Evolutionary conservation across 2,888 invertebrate species (phyloP), one percentile per base, ranked within the genome.

Genomic region (Ptilodon capucinus): DNA sequence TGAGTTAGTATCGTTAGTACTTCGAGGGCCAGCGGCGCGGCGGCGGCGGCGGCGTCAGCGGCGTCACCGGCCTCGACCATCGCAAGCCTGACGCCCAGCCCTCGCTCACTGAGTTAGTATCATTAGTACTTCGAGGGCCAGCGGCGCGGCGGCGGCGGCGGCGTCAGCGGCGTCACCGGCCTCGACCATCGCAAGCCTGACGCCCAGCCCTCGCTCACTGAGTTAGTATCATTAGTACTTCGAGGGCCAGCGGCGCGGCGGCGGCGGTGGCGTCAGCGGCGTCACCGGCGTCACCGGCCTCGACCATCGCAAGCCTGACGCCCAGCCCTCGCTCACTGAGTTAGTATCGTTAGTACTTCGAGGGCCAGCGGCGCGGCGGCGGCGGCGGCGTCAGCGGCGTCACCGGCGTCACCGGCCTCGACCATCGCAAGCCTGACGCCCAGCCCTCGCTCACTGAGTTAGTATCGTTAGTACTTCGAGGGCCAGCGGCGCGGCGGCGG

Each of bases 61-160:
- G 84, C 1, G 85, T 78, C 3, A 68, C 60, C 54, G 57, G 57
- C 7, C 50, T 56, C 53, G 73, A 64, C 40, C 70, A 68, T 7
- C 57, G 43, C 3, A 38, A 58, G 16, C 65, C 64, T 0, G 74
- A 76, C 35, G 71, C 64, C 3, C 80, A 75, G 56, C 82, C 81
- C 0, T 68, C 76, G 6, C 62, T n/a, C n/a, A n/a, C n/a, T n/a
- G n/a, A n/a, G n/a, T n/a, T n/a, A n/a, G n/a, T n/a, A n/a, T n/a
- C n/a, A n/a, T n/a, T n/a, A n/a, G n/a, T 97, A 97, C 84, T 97
- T 98, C 76, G 96, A 96, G 71, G 95, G 94, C 21, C 96, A 97
- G 91, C 90, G 94, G 59, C 94, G 95, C 64, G 95, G 95, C 1
- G 97, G 97, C n/a, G 94, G 95, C 23, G 91, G 90, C 1, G 91